Evolutionary conservation across 2,888 invertebrate species (phyloP).

Genomic region (Chalcosyrphus nemorum): DNA sequence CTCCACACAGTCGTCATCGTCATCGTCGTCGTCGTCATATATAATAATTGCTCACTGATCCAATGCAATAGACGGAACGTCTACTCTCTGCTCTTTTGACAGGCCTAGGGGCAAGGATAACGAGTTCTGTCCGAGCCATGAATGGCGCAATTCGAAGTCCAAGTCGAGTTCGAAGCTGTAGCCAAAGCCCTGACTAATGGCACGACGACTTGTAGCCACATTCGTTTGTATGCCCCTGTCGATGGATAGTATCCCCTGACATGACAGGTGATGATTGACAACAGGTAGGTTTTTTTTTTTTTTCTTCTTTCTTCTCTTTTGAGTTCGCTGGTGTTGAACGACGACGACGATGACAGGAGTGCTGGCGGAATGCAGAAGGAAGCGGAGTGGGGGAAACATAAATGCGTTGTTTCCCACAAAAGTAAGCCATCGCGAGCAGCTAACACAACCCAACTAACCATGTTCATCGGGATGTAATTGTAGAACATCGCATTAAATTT

Average conservation of each 20-base stretch:
- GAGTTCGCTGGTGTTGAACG: slow-evolving; percentile 15
- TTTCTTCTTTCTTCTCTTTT: not conserved
- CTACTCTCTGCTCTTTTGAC: slow-evolving; percentile 65
- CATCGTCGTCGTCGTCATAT: slow-evolving; percentile 26
- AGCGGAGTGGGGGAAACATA: slow-evolving; percentile 9
- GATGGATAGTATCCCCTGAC: slow-evolving; percentile 42
- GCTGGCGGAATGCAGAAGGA: no score
- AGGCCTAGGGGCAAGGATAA: slow-evolving; percentile 68
- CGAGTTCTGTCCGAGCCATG: slow-evolving; percentile 51
- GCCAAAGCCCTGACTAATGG: slow-evolving; percentile 25
- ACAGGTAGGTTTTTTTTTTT: slow-evolving; percentile 50
- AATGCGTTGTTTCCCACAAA: slow-evolving; percentile 15
- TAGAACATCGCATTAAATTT: slow-evolving; percentile 59
- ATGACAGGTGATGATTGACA: slow-evolving; percentile 70
- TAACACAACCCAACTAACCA: slow-evolving; percentile 14
- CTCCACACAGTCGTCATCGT: slow-evolving; percentile 4
- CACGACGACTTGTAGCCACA: slow-evolving; percentile 48
- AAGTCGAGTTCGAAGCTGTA: slow-evolving; percentile 13
- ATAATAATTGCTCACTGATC: slow-evolving; percentile 63
- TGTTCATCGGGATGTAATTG: slow-evolving; percentile 44
- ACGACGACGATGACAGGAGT: not conserved
- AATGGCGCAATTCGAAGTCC: slow-evolving; percentile 42
- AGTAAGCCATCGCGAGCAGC: not conserved
- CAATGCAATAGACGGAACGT: slow-evolving; percentile 66
- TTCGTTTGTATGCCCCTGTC: slow-evolving; percentile 35